A percentile compares a stretch with the other conserved stretches of the same genome.
phyloP scores from a whole-genome alignment of 2,888 invertebrate species.

The Lycaena phlaeas region DNA sequence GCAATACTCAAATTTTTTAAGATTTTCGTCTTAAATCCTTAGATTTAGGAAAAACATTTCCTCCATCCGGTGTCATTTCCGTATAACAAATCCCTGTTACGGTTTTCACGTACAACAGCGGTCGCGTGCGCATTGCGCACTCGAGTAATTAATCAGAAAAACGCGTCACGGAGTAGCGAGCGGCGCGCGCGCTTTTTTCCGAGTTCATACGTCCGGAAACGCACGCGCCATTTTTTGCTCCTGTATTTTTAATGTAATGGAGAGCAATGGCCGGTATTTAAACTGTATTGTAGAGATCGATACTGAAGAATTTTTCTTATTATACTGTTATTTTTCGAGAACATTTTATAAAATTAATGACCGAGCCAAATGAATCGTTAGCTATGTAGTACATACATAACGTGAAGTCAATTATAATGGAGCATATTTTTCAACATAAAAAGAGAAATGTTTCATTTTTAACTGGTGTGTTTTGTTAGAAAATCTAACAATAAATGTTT shows the following conservation, averaged over 20 bases:
- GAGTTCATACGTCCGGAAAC: constrained; percentile 27
- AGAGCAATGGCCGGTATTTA: constrained; percentile 22
- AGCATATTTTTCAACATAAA: too few species aligned
- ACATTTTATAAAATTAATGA: constrained; percentile 7
- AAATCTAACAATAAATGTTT: too few species aligned
- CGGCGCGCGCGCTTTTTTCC: constrained; percentile 27
- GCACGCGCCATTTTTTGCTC: constrained; percentile 28
- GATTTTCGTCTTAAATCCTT: too few species aligned
- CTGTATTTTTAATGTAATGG: constrained; percentile 25
- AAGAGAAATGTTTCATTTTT: too few species aligned
- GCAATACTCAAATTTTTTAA: too few species aligned
- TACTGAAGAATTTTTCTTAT: constrained; percentile 6
- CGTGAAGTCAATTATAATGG: too few species aligned
- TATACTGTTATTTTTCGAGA: constrained; percentile 1
- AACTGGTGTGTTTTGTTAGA: too few species aligned
- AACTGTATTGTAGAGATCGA: constrained; percentile 13
- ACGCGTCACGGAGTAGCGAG: constrained; percentile 29
- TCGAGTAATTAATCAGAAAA: constrained; percentile 29
- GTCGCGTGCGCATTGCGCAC: constrained; percentile 23
- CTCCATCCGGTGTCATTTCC: constrained; percentile 7
- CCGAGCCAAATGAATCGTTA: constrained; percentile 6
- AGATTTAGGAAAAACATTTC: too few species aligned
- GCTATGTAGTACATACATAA: not conserved
- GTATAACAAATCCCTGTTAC: constrained; percentile 14
- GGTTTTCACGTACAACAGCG: constrained; percentile 19